Percentiles rank a stretch among this genome's conserved stretches.
phyloP scores from a whole-genome alignment of 2,797 vertebrate genomes.

The Amniataba percoides region DNA sequence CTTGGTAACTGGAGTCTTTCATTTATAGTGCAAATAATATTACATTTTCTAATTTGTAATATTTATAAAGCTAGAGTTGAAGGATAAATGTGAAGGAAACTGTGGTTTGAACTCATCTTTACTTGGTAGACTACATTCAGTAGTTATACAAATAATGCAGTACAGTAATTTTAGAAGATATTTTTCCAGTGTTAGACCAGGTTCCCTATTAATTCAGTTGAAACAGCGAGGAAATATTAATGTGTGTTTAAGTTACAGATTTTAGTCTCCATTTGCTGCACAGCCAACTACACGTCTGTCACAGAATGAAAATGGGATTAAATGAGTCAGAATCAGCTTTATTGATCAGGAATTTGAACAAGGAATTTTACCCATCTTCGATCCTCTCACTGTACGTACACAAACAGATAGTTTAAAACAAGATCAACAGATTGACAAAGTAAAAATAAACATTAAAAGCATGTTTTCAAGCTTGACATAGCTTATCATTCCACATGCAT shows the following conservation, averaged over 20 bases:
- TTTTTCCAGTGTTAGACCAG: background rate
- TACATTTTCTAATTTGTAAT: too few species aligned
- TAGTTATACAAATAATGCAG: background rate
- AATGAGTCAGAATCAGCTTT: too few species aligned
- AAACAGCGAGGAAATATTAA: background rate
- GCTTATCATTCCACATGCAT: too few species aligned
- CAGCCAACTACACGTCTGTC: background rate
- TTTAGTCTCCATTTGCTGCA: background rate
- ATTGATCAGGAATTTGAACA: too few species aligned
- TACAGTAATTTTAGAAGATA: background rate
- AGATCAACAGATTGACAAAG: too few species aligned
- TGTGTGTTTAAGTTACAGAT: background rate
- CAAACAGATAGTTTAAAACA: too few species aligned
- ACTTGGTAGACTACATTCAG: background rate
- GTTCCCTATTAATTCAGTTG: background rate
- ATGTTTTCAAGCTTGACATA: too few species aligned
- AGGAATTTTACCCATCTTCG: too few species aligned
- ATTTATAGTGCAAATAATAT: background rate
- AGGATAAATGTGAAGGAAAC: background rate
- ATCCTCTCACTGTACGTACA: too few species aligned
- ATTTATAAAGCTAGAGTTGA: background rate
- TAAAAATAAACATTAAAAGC: too few species aligned
- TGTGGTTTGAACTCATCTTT: background rate
- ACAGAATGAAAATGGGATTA: too few species aligned
- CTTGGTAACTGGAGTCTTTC: constrained; percentile 54